Evolutionary conservation across 2,888 invertebrate species (phyloP).

Genomic region (Poecilobothrus nobilitatus): DNA sequence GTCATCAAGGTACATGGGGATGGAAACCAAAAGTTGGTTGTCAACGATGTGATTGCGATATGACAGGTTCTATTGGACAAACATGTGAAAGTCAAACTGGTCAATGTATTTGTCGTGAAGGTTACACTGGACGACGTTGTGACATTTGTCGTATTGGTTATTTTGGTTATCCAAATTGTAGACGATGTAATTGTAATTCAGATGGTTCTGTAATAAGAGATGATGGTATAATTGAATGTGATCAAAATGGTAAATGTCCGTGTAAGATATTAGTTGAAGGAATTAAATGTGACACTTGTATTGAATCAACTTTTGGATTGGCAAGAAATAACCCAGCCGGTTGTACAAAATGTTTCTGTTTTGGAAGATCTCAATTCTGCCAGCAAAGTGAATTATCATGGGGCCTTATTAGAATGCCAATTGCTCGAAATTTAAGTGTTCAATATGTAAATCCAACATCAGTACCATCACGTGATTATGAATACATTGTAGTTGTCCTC

Average conservation of each 20-base stretch:
- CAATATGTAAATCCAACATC: constrained; percentile 35
- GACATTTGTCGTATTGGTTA: constrained; percentile 75
- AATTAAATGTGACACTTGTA: constrained; percentile 73
- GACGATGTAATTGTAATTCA: constrained; percentile 71
- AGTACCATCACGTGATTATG: constrained; percentile 35
- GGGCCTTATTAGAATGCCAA: constrained; percentile 63
- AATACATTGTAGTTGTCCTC: constrained; percentile 42
- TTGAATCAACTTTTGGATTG: constrained; percentile 78
- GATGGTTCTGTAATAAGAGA: constrained; percentile 58
- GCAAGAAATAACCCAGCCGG: constrained; percentile 69
- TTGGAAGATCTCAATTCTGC: constrained; percentile 74
- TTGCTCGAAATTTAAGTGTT: constrained; percentile 47
- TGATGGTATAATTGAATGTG: constrained; percentile 59
- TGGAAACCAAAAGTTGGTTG: constrained; percentile 72
- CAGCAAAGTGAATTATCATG: constrained; percentile 73
- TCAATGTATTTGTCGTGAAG: constrained; percentile 66
- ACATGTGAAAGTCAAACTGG: constrained; percentile 49
- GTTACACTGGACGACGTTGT: constrained; percentile 70
- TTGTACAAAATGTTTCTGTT: constrained; percentile 95
- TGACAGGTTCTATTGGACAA: constrained; percentile 51
- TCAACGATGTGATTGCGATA: constrained; percentile 68
- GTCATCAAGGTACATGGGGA: constrained; percentile 73
- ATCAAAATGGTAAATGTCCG: constrained; percentile 70
- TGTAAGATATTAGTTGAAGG: constrained; percentile 86
- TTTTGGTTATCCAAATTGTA: constrained; percentile 82